Conservation (phyloP, 2,797 vertebrate species). For the Hozukius guyotensis region DNA sequence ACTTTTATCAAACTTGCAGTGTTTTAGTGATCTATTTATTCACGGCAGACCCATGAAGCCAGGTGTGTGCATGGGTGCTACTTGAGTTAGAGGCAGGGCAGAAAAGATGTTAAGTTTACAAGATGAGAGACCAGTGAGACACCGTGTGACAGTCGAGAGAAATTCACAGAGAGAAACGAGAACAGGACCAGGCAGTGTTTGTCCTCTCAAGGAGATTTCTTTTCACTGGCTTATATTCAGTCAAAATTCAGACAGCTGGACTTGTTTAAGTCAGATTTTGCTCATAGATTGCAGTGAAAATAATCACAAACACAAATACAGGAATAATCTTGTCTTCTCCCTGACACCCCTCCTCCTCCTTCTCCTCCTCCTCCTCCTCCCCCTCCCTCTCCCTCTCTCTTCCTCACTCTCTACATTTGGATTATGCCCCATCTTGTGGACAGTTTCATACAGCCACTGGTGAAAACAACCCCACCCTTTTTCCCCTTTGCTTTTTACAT, state of each 20-base stretch:
- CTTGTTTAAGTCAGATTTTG: neutral
- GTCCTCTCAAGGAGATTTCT: neutral
- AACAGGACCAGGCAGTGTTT: neutral
- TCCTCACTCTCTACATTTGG: constrained; percentile 27
- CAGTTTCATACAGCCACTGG: constrained; percentile 16
- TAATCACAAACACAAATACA: constrained; percentile 11
- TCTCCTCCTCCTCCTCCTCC: neutral
- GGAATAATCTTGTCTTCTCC: neutral
- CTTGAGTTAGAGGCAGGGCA: neutral
- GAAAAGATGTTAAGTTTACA: neutral
- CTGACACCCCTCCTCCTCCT: neutral
- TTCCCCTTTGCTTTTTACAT: neutral
- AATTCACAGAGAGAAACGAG: constrained; percentile 45
- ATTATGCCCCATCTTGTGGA: constrained; percentile 74
- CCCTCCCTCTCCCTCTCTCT: neutral
- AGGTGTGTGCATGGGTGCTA: neutral
- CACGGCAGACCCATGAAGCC: neutral
- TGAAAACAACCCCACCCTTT: neutral
- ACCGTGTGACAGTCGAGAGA: constrained; percentile 44
- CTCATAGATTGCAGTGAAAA: constrained; percentile 3
- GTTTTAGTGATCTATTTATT: neutral
- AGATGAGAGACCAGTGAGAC: constrained; percentile 42
- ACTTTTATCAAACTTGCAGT: neutral
- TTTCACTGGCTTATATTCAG: neutral
- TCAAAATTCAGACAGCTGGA: neutral